A percentile compares a stretch with the other conserved stretches of the same genome.
phyloP scores from a whole-genome alignment of 1,140 invertebrate genomes.

The Calephelis virginiensis region DNA sequence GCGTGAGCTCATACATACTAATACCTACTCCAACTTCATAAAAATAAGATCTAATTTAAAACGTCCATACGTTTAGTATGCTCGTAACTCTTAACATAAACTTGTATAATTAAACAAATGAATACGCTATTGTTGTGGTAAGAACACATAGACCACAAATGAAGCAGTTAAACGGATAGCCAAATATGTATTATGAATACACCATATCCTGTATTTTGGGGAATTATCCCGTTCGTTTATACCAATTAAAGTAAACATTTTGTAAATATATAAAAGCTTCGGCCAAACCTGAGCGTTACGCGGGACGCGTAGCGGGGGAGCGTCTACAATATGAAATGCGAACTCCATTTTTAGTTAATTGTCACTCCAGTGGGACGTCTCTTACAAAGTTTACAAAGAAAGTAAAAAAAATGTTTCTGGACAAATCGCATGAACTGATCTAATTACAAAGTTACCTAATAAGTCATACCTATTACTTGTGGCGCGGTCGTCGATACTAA shows the following conservation, averaged over 20 bases:
- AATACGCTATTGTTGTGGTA: slow-evolving; percentile 43
- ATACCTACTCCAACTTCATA: slow-evolving; percentile 9
- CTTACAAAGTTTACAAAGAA: too few species aligned
- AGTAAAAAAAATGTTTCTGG: too few species aligned
- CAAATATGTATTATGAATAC: slow-evolving; percentile 9
- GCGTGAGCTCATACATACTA: slow-evolving; percentile 46
- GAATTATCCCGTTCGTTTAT: slow-evolving; percentile 7
- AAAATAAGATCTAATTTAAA: slow-evolving; percentile 15
- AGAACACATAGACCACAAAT: slow-evolving; percentile 33
- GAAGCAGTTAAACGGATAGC: slow-evolving; percentile 12
- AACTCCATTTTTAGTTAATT: too few species aligned
- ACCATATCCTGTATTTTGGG: slow-evolving; percentile 11
- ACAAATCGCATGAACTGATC: too few species aligned
- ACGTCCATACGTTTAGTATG: not conserved
- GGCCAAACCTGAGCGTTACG: too few species aligned
- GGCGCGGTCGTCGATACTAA: too few species aligned
- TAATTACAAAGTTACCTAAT: too few species aligned
- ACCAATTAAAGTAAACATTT: not conserved
- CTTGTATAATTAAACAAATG: slow-evolving; percentile 38
- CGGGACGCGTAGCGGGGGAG: too few species aligned
- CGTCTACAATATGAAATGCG: too few species aligned
- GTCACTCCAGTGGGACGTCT: too few species aligned
- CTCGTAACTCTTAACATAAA: slow-evolving; percentile 23
- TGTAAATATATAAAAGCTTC: too few species aligned
- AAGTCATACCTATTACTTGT: too few species aligned